Conservation (phyloP, 2,113 vertebrate species). For the Crocuta crocuta region DNA sequence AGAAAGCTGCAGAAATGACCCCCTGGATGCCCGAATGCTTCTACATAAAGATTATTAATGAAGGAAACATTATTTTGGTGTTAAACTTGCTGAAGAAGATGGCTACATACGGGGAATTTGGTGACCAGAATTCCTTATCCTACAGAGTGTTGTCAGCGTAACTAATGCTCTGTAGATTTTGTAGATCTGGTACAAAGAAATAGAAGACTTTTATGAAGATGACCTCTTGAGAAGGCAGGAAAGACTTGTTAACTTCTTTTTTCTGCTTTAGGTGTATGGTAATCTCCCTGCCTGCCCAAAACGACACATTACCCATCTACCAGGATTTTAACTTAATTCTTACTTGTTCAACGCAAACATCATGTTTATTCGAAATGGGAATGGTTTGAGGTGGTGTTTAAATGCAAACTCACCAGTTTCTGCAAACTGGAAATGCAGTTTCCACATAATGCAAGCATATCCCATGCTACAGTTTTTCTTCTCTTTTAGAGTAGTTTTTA, state of each 20-base stretch:
- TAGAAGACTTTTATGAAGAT: not conserved
- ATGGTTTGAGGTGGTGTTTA: constrained; percentile 29
- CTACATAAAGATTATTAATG: not conserved
- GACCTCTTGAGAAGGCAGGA: not conserved
- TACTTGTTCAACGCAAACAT: not conserved
- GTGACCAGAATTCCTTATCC: not conserved
- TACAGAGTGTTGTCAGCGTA: not conserved
- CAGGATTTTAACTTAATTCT: not conserved
- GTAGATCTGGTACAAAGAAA: not conserved
- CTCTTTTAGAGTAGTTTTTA: constrained; percentile 21
- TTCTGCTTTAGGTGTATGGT: not conserved
- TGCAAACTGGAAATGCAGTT: not conserved
- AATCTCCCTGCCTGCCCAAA: not conserved
- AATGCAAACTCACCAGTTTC: not conserved
- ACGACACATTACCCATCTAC: not conserved
- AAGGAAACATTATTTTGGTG: not conserved
- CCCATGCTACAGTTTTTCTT: not conserved
- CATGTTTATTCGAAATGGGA: not conserved
- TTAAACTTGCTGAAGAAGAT: not conserved
- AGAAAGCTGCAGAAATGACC: not conserved
- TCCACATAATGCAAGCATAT: not conserved
- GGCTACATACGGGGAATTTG: not conserved
- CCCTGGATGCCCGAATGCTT: not conserved
- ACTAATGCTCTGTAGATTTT: not conserved
- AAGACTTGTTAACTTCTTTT: not conserved